Base-by-base conservation (phyloP, 2,888 invertebrate genomes). In the Pterostichus madidus region DNA sequence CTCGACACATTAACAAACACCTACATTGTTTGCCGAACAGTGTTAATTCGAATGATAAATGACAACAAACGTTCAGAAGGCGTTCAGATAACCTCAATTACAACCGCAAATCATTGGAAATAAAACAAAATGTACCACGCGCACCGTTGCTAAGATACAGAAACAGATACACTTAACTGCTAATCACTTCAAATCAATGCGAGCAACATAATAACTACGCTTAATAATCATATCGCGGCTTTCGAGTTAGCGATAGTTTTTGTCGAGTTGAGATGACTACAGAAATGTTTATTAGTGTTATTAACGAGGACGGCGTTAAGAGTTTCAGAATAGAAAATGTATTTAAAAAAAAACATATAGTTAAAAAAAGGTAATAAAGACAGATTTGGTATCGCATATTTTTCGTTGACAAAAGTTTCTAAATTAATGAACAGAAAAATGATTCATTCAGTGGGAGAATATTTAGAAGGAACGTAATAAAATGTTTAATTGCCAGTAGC, bases 11-110 rank as follows among this genome's bases (percentile, higher is more conserved):
- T 64, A 64, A 64, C 64, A 64, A 35, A 32, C 64, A 44, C 68
- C 68, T 64, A 64, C 64, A 17, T 39, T 8, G 44, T 39, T 68
- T 71, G 68, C 44, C 44, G 32, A 64, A 64, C 64, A 71, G 68
- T 71, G 68, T 71, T 71, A 71, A 71, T 71, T 71, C 44, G 24
- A 71, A 71, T 71, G 68, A 71, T 71, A 44, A 71, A 71, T 17
- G 68, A 71, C 68, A 44, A 35, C 44, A 71, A 39, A 71, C 15
- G 68, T 39, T 44, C 15, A 71, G 68, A 44, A 71, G 68, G 68
- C 68, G 68, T 71, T 71, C 68, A 24, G 24, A 24, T 44, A 71
- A 71, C 68, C 68, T 71, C 68, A 71, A 71, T 71, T 71, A 71
- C 68, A 44, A 71, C 68, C 39, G 44, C 68, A 71, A 71, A 71